Base-by-base conservation (phyloP, 2,113 vertebrate species). In the Gila orcuttii region DNA sequence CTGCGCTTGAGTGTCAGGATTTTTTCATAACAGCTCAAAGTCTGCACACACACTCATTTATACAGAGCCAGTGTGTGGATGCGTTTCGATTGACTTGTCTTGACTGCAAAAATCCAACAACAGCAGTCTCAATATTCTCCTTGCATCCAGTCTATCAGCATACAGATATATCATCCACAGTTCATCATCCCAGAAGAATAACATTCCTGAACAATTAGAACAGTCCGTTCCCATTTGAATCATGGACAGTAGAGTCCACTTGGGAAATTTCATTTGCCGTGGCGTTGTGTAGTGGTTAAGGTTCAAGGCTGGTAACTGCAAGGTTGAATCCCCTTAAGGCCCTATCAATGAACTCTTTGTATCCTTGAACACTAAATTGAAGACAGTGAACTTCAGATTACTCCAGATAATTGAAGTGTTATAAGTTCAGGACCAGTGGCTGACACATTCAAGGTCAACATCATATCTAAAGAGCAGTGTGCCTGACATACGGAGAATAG, bases 1-100 rank as follows among this genome's bases (percentile, higher is more conserved):
- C 90, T 90, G 76, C 88, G 86, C 89, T 93, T 90, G 86, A 88
- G 89, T 85, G 84, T 91, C 90, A 88, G 88, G 86, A 84, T 88
- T 82, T 84, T 90, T 92, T 89, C 68, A 92, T 83, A 86, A 90
- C 86, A 75, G 90, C 87, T 66, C 75, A 64, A 84, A 36, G 79
- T 33, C 64, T 82, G 33, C 82, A 47, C 76, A 79, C 85, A 81
- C 31, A 50, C 90, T 92, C 87, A 89, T 89, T 73, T n/a, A n/a
- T 42, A 73, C 10, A 57, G 4, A 60, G 31, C 3, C 11, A 28
- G 19, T 9, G 5, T 74, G 13, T 74, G 64, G 11, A 6, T 50
- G 15, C 17, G n/a, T 71, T 47, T 17, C n/a, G 42, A 75, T 4
- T 83, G 82, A 55, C 17, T 73, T 28, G 12, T 36, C 52, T 52